Percentiles rank a stretch among this genome's conserved stretches.
Conservation (phyloP, 1,140 invertebrate genomes). For the Drosophila tsacasi region DNA sequence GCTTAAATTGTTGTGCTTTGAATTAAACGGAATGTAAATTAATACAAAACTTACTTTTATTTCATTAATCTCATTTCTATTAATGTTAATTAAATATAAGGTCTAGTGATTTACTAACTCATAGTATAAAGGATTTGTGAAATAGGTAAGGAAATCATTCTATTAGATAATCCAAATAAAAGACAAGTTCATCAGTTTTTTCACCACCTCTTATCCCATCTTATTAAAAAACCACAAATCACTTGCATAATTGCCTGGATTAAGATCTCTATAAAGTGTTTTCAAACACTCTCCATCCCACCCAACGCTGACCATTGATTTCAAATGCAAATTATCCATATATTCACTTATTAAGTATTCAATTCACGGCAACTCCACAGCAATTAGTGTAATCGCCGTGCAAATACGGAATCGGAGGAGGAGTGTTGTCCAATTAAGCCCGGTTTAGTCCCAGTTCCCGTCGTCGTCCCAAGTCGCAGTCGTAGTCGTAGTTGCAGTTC, state of each 20-base stretch:
- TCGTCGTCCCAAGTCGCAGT: constrained; percentile 3
- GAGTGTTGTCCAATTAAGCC: constrained; percentile 58
- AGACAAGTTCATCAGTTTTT: not conserved
- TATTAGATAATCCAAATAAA: not conserved
- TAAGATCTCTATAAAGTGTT: constrained; percentile 28
- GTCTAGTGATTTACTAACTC: too few relatives aligned
- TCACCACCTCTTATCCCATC: not conserved
- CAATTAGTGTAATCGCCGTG: constrained; percentile 52
- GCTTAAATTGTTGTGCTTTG: not conserved
- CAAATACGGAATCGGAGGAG: constrained; percentile 39
- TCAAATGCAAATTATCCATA: constrained; percentile 38
- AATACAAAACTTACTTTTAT: not conserved
- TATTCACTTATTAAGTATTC: constrained; percentile 32
- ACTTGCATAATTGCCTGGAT: constrained; percentile 12
- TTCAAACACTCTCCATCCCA: constrained; percentile 28
- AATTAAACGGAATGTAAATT: not conserved
- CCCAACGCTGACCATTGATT: constrained; percentile 27
- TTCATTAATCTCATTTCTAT: not conserved
- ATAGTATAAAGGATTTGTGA: not conserved
- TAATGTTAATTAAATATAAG: not conserved
- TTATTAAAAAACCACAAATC: not conserved
- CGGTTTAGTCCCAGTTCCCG: constrained; percentile 38
- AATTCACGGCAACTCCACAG: constrained; percentile 44
- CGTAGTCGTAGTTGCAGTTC: constrained; percentile 8
- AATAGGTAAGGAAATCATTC: not conserved